These are phyloP conservation scores for Chaitophorus viminalis DNA, from an alignment of 2,888 invertebrate species.

Conservation along the genomic window DNA sequence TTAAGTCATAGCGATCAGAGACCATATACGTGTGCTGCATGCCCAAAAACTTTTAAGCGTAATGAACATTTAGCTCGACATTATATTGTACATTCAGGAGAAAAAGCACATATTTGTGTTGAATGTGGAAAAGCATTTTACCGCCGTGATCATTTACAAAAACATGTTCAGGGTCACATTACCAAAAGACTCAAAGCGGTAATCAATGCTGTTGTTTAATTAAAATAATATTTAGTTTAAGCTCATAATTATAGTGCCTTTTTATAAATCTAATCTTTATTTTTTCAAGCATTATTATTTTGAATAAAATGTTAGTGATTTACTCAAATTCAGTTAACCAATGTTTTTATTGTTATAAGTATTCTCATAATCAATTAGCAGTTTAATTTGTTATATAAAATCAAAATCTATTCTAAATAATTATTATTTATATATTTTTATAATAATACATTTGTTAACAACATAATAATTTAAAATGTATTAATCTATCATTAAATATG, in stretches of 20 bases:
- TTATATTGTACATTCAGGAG: constrained; percentile 70
- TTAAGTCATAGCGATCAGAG: constrained; percentile 69
- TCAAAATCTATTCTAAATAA: background rate
- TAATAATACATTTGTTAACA: too few relatives aligned
- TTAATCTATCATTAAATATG: too few relatives aligned
- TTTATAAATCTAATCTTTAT: constrained; percentile 37
- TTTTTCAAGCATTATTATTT: background rate
- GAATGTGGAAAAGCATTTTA: constrained; percentile 70
- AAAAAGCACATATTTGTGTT: constrained; percentile 67
- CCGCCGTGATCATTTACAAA: constrained; percentile 70
- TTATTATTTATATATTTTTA: too few relatives aligned
- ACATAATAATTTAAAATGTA: too few relatives aligned
- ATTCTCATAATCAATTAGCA: background rate
- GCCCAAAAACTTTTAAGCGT: constrained; percentile 67
- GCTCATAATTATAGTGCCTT: constrained; percentile 47
- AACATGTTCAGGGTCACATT: constrained; percentile 69
- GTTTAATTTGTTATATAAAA: background rate
- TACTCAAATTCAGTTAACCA: background rate
- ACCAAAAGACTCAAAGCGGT: constrained; percentile 64
- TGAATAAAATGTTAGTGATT: background rate
- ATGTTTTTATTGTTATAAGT: background rate
- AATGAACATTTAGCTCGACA: constrained; percentile 71
- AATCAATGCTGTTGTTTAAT: constrained; percentile 50
- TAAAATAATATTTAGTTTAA: constrained; percentile 29
- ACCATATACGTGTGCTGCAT: constrained; percentile 66